Percentiles rank a stretch among this genome's conserved stretches.
Evolutionary conservation across 1,140 invertebrate species (phyloP).

Genomic region (Drosophila athabasca): DNA sequence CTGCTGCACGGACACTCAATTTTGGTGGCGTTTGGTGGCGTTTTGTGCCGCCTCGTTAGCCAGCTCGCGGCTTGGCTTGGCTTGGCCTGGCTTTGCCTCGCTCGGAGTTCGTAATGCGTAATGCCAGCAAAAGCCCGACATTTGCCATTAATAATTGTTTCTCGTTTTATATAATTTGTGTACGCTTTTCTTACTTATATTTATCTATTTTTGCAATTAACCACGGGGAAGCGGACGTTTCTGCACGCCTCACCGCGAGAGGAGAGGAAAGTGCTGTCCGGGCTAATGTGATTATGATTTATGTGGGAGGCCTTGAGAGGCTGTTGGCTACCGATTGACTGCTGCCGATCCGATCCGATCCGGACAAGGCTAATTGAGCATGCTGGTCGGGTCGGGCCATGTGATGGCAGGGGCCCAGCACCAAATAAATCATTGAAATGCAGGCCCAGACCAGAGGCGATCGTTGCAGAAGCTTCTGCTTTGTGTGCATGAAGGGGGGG

Average conservation of each 20-base stretch:
- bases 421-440: constrained; percentile 64
- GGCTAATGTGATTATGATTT: constrained; percentile 78
- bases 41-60: constrained; percentile 74
- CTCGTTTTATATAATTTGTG: constrained; percentile 67
- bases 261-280: constrained; percentile 2
- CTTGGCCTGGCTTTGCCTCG: too few species aligned
- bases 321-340: constrained; percentile 26
- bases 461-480: not conserved
- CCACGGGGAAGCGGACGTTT: constrained; percentile 46
- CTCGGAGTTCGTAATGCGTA: constrained; percentile 28
- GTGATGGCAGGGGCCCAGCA: not conserved
- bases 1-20: constrained; percentile 43
- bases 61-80: constrained; percentile 35
- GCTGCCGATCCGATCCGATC: constrained; percentile 31
- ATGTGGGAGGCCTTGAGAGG: constrained; percentile 68
- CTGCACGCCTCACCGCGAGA: constrained; percentile 26
- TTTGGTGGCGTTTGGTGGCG: constrained; percentile 30
- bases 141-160: constrained; percentile 72
- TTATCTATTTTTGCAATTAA: constrained; percentile 44
- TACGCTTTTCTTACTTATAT: constrained; percentile 41
- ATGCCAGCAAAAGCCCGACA: constrained; percentile 34
- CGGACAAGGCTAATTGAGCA: constrained; percentile 65
- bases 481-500: not conserved
- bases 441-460: constrained; percentile 21
- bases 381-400: constrained; percentile 62